These are phyloP conservation scores for Macrophya annulata DNA, from an alignment of 2,888 invertebrate species.

Conservation along the genomic window DNA sequence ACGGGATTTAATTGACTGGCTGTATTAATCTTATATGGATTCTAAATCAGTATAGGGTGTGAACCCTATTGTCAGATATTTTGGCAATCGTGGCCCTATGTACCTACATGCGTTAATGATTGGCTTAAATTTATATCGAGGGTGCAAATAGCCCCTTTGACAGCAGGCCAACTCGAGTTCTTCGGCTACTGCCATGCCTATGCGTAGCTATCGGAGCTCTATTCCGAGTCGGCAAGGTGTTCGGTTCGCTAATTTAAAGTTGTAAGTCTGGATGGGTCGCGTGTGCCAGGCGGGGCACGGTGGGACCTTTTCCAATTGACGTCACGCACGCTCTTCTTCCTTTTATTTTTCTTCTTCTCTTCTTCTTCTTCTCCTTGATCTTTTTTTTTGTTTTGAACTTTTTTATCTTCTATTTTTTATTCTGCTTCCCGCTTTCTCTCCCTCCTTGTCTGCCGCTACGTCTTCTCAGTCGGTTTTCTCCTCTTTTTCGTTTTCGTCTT, in stretches of 20 bases:
- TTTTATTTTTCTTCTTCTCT: constrained; percentile 54
- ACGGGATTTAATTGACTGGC: background rate
- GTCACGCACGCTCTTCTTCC: constrained; percentile 71
- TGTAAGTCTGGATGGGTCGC: constrained; percentile 52
- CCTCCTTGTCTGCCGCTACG: constrained; percentile 60
- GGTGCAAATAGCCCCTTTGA: constrained; percentile 55
- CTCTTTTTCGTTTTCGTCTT: background rate
- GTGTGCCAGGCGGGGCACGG: constrained; percentile 61
- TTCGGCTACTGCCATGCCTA: constrained; percentile 19
- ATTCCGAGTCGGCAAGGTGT: constrained; percentile 55
- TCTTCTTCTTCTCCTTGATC: constrained; percentile 44
- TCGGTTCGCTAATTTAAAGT: constrained; percentile 56
- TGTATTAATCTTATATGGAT: background rate
- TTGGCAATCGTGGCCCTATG: background rate
- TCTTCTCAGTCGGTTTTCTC: constrained; percentile 7
- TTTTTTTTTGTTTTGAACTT: background rate
- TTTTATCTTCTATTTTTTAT: constrained; percentile 40
- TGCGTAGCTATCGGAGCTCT: constrained; percentile 49
- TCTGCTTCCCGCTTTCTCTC: constrained; percentile 55
- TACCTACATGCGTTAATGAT: background rate
- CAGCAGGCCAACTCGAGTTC: constrained; percentile 53
- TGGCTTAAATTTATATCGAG: constrained; percentile 43
- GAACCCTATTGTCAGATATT: constrained; percentile 31
- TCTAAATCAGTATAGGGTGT: background rate
- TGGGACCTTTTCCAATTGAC: constrained; percentile 78